Base-by-base conservation (phyloP, 2,888 invertebrate species). In the Eupithecia subfuscata region DNA sequence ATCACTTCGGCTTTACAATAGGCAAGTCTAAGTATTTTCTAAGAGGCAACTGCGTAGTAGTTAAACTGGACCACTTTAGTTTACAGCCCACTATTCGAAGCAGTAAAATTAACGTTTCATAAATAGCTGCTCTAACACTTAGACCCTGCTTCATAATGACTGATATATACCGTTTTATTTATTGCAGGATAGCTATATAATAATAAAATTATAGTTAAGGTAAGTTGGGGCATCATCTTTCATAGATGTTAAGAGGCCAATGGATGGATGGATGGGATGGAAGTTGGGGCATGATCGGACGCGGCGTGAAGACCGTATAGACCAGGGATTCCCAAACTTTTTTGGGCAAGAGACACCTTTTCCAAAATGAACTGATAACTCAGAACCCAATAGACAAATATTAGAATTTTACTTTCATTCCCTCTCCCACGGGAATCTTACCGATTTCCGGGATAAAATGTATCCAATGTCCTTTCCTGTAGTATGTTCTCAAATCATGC, bases 331-430 rank as follows among this genome's bases (percentile, higher is more conserved):
- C 60, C 22, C 25, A 30, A 60, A 60, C 60, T 25, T 1, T 60
- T 60, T 60, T 60, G 60, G 60, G 18, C 60, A 60, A 60, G 60
- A n/a, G 60, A 60, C 60, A 25, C 60, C 60, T 60, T 60, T 60
- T 60, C 25, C 60, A 60, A 60, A 60, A 60, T 25, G 60, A 60
- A 30, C 60, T 60, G 60, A 12, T 60, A 60, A 11, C 60, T 60
- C 60, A 60, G 60, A n/a, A n/a, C n/a, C n/a, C n/a, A n/a, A n/a
- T n/a, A n/a, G n/a, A n/a, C n/a, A n/a, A n/a, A n/a, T n/a, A n/a
- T n/a, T n/a, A n/a, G n/a, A n/a, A n/a, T n/a, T n/a, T n/a, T n/a
- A n/a, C n/a, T n/a, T n/a, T n/a, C n/a, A n/a, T n/a, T n/a, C n/a
- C n/a, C n/a, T n/a, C n/a, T n/a, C n/a, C n/a, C n/a, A n/a, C n/a